A percentile compares a stretch with the other conserved stretches of the same genome.
Conservation (phyloP, 2,888 invertebrate genomes). For the Danaus chrysippus region DNA sequence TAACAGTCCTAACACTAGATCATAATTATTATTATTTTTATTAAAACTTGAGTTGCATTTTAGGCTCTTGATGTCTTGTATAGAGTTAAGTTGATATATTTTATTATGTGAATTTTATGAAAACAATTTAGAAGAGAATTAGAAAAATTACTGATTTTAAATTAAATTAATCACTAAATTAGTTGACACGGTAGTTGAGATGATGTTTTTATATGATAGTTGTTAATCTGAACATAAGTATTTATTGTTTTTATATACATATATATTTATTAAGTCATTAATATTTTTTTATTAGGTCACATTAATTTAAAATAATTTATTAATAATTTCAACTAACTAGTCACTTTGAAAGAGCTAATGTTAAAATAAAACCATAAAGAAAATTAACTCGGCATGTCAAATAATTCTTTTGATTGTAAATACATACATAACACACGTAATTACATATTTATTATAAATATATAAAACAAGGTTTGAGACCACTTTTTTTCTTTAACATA, state of each 20-base stretch:
- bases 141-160: background rate
- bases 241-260: background rate
- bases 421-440: background rate
- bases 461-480: constrained; percentile 3
- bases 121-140: constrained; percentile 32
- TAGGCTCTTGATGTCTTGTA: constrained; percentile 60
- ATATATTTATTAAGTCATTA: background rate
- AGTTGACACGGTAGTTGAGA: no score
- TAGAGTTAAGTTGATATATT: constrained; percentile 42
- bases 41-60: constrained; percentile 63
- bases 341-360: constrained; percentile 2
- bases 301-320: constrained; percentile 3
- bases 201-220: no score
- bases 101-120: constrained; percentile 33
- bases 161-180: no score
- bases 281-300: constrained; percentile 2
- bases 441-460: background rate
- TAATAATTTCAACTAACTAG: constrained; percentile 3
- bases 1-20: constrained; percentile 72
- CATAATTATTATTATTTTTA: constrained; percentile 40
- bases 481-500: background rate
- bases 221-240: background rate
- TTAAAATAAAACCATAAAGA: constrained; percentile 4
- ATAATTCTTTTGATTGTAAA: background rate
- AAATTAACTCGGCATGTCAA: constrained; percentile 3